Conservation (phyloP, 2,888 invertebrate species). For the Orchesellides sinensis region DNA sequence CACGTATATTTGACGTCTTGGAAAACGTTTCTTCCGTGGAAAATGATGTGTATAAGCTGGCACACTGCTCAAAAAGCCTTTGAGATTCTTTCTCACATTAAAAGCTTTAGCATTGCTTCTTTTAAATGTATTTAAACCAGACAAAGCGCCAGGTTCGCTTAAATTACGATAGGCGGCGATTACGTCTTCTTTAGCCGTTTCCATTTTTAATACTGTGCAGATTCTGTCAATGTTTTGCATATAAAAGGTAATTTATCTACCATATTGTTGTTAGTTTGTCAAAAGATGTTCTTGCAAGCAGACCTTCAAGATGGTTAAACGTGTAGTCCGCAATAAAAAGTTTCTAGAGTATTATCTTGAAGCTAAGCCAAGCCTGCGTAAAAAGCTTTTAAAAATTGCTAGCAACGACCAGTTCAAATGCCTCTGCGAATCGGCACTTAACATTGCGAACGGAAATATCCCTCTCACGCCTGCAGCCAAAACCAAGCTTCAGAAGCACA, state of each 20-base stretch:
- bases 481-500: background rate
- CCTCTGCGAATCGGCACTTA: constrained; percentile 14
- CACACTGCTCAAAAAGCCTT: background rate
- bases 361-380: background rate
- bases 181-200: background rate
- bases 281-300: background rate
- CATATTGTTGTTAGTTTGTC: no score
- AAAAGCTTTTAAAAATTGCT: constrained; percentile 10
- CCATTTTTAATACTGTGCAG: background rate
- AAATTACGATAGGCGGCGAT: background rate
- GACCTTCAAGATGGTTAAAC: constrained; percentile 5
- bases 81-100: background rate
- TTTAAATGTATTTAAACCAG: background rate
- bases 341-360: constrained; percentile 13
- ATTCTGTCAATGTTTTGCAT: background rate
- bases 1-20: constrained; percentile 8
- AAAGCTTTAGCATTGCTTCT: background rate
- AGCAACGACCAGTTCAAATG: background rate
- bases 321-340: background rate
- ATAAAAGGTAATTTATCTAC: no score
- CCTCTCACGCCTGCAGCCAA: background rate
- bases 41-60: constrained; percentile 22
- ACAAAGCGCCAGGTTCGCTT: background rate
- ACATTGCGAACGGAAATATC: constrained; percentile 20
- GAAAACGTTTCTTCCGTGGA: constrained; percentile 9